Base-by-base conservation (phyloP, 2,797 vertebrate genomes). In the Saguinus oedipus region DNA sequence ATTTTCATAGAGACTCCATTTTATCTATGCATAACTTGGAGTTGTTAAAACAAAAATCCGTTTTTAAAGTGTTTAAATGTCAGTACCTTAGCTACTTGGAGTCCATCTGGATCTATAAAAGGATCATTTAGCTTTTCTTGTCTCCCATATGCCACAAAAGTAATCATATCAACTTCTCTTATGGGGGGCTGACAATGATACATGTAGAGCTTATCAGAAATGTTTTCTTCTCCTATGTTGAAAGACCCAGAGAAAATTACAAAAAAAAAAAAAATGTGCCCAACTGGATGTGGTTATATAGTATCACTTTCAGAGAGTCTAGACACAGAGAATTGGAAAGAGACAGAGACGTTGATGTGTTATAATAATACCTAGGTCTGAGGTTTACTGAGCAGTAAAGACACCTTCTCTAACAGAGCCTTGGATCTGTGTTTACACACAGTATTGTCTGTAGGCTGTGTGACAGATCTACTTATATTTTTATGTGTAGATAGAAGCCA, bases 81-180 rank as follows among this genome's bases (percentile, higher is more conserved):
- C 82, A 86, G 96, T 88, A 80, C 88, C 82, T 95, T 79, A 88
- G 82, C 96, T 93, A 81, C 39, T 72, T 96, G 57, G 48, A 85
- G 70, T 75, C 74, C 39, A 94, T 93, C 86, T 97, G 95, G 82
- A 86, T 95, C 30, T 30, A 53, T 95, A 46, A 96, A 97, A 97
- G 70, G 74, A 88, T 95, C 82, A 70, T 88, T 97, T 88, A 97
- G 39, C 27, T 79, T 88, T n/a, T 72, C 12, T 90, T 85, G 57
- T 88, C 30, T 93, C 81, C 81, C 70, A 70, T 90, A 88, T 93
- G 88, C 70, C 82, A 83, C 80, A 79, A 1, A n/a, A 94, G 39
- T 88, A 96, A 96, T 88, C 82, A 80, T 46, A 94, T 76, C 74
- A 92, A 26, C 53, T 88, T 88, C 30, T 82, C 72, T 59, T 92